Conservation (phyloP, 2,888 invertebrate genomes). For the Eilema sororculum region DNA sequence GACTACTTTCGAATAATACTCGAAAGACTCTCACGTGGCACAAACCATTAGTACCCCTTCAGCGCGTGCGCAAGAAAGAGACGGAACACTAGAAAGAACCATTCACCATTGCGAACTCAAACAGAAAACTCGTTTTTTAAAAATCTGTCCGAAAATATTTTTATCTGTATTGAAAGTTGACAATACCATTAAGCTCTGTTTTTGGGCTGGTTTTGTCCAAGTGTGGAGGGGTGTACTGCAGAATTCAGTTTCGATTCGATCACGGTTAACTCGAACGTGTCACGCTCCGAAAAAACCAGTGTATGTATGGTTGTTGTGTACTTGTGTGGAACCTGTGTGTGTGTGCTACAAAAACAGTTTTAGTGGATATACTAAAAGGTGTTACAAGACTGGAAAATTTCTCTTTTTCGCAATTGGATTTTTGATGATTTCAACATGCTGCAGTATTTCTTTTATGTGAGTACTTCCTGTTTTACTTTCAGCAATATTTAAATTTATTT, state of each 20-base stretch:
- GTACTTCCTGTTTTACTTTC: constrained; percentile 29
- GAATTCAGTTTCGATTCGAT: constrained; percentile 26
- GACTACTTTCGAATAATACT: constrained; percentile 48
- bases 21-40: constrained; percentile 37
- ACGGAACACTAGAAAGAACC: constrained; percentile 57
- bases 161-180: constrained; percentile 53
- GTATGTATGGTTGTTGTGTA: constrained; percentile 27
- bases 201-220: constrained; percentile 32
- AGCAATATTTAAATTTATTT: constrained; percentile 15
- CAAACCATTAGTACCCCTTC: constrained; percentile 51
- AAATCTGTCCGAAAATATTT: constrained; percentile 49
- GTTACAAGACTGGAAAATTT: constrained; percentile 45
- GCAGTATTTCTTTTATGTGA: constrained; percentile 42
- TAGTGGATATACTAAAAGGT: constrained; percentile 36
- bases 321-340: constrained; percentile 47
- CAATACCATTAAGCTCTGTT: constrained; percentile 37
- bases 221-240: constrained; percentile 32
- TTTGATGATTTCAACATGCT: constrained; percentile 44
- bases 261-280: constrained; percentile 41
- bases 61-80: constrained; percentile 63
- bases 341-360: constrained; percentile 45
- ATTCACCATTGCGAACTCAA: constrained; percentile 68
- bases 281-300: constrained; percentile 42
- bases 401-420: constrained; percentile 49
- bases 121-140: constrained; percentile 58